Base-by-base conservation (phyloP, 2,797 vertebrate species). In the Benthosema pterotum region DNA sequence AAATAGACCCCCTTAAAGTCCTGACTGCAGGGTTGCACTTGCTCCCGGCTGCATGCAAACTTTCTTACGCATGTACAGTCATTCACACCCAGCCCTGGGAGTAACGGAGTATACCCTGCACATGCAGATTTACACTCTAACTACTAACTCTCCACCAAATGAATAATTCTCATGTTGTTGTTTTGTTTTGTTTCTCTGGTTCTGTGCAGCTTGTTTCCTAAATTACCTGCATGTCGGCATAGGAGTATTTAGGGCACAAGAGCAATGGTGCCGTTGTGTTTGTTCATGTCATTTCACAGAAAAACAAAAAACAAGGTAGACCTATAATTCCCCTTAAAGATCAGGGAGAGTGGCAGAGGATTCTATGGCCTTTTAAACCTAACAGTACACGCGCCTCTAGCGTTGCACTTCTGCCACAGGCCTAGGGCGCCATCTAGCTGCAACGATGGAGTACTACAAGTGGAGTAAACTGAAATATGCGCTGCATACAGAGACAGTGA, bases 1-100 rank as follows among this genome's bases (percentile, higher is more conserved):
- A 91, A 91, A 89, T 91, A 91, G 88, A 89, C 77, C 60, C 60
- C 22, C 57, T 82, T n/a, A 83, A 89, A 88, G 84, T 72, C 83
- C 79, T 80, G 80, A 82, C 78, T 77, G 80, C n/a, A n/a, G n/a
- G n/a, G n/a, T 72, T 78, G 82, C 83, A 79, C 70, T 83, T 76
- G 64, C 72, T 71, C n/a, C n/a, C n/a, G n/a, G n/a, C 74, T 75
- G 69, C 82, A 67, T 79, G 71, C 19, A 81, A 79, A 87, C 79
- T 80, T 84, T 79, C 78, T 82, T 85, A 83, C 78, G 84, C 79
- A 76, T 73, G 80, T 83, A 86, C 68, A 42, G 83, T 88, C 74
- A 42, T 84, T 88, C 74, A 84, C 83, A 85, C 79, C 72, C 58
- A 74, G 19, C 19, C 22, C 65, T 72, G 64, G 74, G 75, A 74